phyloP scores from a whole-genome alignment of 1,140 invertebrate species.

The Globodera ellingtonae region DNA sequence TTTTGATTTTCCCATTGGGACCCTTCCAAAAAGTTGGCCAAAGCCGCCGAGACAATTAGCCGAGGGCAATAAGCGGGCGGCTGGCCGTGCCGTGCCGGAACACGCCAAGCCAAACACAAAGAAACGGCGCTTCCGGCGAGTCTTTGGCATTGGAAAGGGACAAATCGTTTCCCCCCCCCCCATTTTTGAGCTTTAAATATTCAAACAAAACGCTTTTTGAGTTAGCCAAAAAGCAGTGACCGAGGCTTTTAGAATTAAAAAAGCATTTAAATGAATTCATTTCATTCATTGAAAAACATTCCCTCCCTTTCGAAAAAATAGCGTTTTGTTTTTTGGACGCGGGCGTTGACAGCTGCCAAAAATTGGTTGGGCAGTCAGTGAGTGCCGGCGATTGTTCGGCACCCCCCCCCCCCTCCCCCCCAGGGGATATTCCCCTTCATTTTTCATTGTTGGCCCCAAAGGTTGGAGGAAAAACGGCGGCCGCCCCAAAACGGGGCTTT shows the following conservation, averaged over 20 bases:
- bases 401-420: background rate
- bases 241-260: too few relatives aligned
- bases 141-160: background rate
- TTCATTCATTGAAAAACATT: too few relatives aligned
- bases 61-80: background rate
- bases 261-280: too few relatives aligned
- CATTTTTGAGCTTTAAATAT: too few relatives aligned
- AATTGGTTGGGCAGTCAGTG: background rate
- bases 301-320: too few relatives aligned
- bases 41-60: background rate
- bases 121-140: background rate
- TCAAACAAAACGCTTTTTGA: too few relatives aligned
- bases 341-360: background rate
- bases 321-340: background rate
- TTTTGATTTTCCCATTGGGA: background rate
- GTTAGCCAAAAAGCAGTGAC: too few relatives aligned
- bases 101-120: constrained; percentile 3
- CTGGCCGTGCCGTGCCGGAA: background rate
- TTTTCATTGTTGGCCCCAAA: constrained; percentile 6
- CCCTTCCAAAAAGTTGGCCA: background rate
- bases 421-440: background rate
- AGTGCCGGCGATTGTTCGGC: background rate
- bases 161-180: background rate
- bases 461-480: background rate
- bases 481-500: background rate